phyloP scores from a whole-genome alignment of 2,888 invertebrate species.

The Scelioninae gen. 2 region DNA sequence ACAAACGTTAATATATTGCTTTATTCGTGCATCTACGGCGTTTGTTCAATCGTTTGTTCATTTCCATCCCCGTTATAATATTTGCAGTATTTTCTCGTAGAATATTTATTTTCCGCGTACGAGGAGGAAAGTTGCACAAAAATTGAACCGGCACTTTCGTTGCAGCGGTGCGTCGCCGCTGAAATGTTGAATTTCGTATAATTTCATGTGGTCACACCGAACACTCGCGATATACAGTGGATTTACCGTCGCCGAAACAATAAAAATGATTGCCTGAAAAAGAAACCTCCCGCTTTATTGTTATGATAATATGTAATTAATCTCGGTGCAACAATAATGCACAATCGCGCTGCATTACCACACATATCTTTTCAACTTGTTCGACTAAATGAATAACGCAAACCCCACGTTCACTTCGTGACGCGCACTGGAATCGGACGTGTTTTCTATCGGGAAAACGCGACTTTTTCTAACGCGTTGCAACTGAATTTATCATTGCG shows the following conservation, averaged over 20 bases:
- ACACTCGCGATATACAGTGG: background rate
- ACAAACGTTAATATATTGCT: no score
- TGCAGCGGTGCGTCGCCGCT: background rate
- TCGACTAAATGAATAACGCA: conserved; percentile 36
- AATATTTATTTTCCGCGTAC: no score
- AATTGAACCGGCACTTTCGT: conserved; percentile 18
- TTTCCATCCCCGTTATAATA: no score
- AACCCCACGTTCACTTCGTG: conserved; percentile 30
- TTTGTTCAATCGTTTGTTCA: no score
- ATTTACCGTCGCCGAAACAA: conserved; percentile 43
- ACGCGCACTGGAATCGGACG: conserved; percentile 20
- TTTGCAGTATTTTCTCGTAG: no score
- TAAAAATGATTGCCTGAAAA: conserved; percentile 47
- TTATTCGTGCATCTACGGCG: no score
- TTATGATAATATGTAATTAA: conserved; percentile 58
- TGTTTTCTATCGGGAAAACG: conserved; percentile 18
- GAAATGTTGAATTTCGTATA: conserved; percentile 48
- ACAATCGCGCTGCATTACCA: conserved; percentile 42
- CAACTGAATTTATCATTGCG: conserved; percentile 8
- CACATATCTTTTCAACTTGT: conserved; percentile 44
- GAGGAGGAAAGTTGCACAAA: conserved; percentile 12
- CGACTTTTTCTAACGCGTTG: conserved; percentile 14
- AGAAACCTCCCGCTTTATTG: conserved; percentile 35
- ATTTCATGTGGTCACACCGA: conserved; percentile 37
- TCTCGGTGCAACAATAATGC: conserved; percentile 46